These are phyloP conservation scores for Alloplasta piceator DNA, from an alignment of 2,888 invertebrate genomes.

Conservation along the genomic window DNA sequence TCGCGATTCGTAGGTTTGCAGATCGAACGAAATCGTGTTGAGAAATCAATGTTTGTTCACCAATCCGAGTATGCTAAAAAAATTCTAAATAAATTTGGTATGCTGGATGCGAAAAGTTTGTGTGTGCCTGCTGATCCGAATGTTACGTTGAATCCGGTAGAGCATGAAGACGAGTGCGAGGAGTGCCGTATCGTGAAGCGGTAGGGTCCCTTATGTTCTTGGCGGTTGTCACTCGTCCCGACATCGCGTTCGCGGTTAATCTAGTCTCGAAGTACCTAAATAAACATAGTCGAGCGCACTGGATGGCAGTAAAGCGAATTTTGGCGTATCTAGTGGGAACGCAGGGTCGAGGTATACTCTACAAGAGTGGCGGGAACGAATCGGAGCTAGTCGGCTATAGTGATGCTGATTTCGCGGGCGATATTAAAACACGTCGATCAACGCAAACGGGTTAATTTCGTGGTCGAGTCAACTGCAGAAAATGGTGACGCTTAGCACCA, in stretches of 20 bases:
- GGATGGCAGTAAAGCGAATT: slow-evolving; percentile 61
- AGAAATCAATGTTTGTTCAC: slow-evolving; percentile 55
- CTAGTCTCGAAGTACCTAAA: slow-evolving; percentile 44
- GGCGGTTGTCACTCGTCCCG: slow-evolving; percentile 6
- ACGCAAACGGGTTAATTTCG: slow-evolving; percentile 59
- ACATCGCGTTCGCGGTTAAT: slow-evolving; percentile 51
- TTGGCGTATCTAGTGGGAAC: slow-evolving; percentile 60
- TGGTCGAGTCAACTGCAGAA: slow-evolving; percentile 64
- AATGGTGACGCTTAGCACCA: slow-evolving; percentile 64
- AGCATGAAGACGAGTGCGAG: slow-evolving; percentile 22
- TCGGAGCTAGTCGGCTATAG: slow-evolving; percentile 56
- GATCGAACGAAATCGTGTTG: neutral
- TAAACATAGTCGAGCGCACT: slow-evolving; percentile 50
- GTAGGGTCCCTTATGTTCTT: slow-evolving; percentile 48
- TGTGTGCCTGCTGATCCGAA: slow-evolving; percentile 59
- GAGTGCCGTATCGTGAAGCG: slow-evolving; percentile 48
- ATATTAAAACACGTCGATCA: slow-evolving; percentile 53
- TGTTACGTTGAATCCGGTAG: slow-evolving; percentile 12
- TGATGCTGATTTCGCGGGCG: slow-evolving; percentile 68
- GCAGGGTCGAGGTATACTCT: slow-evolving; percentile 37
- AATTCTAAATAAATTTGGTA: slow-evolving; percentile 59
- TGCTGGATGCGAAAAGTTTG: slow-evolving; percentile 51
- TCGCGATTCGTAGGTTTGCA: slow-evolving; percentile 20
- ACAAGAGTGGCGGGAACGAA: slow-evolving; percentile 30
- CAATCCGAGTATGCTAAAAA: slow-evolving; percentile 47